phyloP scores from a whole-genome alignment of 1,140 invertebrate genomes.

The Lineus longissimus region DNA sequence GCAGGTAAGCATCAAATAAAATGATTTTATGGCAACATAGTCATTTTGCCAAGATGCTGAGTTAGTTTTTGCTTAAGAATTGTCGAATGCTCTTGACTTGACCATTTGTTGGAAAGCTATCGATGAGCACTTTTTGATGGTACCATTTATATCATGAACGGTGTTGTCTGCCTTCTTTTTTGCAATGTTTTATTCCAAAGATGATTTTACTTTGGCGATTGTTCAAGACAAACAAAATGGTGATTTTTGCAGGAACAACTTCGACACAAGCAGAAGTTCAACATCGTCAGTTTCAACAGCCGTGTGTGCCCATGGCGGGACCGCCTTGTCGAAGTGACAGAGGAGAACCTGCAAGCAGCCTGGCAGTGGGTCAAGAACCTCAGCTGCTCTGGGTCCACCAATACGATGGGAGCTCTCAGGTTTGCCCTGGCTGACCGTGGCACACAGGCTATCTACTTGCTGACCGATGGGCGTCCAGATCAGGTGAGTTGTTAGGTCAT shows the following conservation, averaged over 20 bases:
- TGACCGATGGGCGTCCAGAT: constrained; percentile 53
- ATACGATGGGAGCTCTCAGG: constrained; percentile 48
- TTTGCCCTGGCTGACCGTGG: constrained; percentile 45
- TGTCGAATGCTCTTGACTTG: too few relatives aligned
- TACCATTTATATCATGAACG: too few relatives aligned
- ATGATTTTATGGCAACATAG: not conserved
- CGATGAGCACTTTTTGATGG: too few relatives aligned
- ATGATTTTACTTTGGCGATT: too few relatives aligned
- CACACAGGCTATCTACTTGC: constrained; percentile 51
- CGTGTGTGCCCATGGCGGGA: constrained; percentile 46
- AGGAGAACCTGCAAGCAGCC: constrained; percentile 41
- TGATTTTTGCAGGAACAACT: constrained; percentile 48
- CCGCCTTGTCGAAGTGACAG: constrained; percentile 46
- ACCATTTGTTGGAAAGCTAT: too few relatives aligned
- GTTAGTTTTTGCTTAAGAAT: not conserved
- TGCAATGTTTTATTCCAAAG: too few relatives aligned
- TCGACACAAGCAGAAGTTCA: constrained; percentile 50
- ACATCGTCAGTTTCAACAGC: constrained; percentile 48
- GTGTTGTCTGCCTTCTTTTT: too few relatives aligned
- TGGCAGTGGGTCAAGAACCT: constrained; percentile 52
- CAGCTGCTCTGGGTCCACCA: constrained; percentile 51
- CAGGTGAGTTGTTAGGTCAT: constrained; percentile 30
- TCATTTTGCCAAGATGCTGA: not conserved
- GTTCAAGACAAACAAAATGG: too few relatives aligned
- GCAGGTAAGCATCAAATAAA: constrained; percentile 32